These are phyloP conservation scores for Mayetiola destructor DNA, from an alignment of 2,888 invertebrate species.

Conservation along the genomic window DNA sequence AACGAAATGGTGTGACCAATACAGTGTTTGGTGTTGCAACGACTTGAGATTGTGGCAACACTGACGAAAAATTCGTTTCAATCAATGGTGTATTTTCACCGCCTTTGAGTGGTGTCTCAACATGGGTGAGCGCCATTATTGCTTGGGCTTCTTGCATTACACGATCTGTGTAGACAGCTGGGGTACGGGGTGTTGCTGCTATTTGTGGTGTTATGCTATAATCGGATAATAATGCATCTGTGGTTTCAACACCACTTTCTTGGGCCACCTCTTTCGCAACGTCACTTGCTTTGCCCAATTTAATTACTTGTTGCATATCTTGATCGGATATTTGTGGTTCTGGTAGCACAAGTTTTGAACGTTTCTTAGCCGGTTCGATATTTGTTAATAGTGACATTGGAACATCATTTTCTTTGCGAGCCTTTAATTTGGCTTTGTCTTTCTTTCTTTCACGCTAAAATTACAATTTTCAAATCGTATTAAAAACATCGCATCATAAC, in stretches of 20 bases:
- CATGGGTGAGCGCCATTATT: slow-evolving; percentile 94
- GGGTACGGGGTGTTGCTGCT: slow-evolving; percentile 69
- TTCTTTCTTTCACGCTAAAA: slow-evolving; percentile 64
- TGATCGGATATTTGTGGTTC: slow-evolving; percentile 92
- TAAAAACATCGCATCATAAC: slow-evolving; percentile 8
- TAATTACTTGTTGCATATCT: slow-evolving; percentile 71
- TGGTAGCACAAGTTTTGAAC: slow-evolving; percentile 91
- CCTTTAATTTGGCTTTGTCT: slow-evolving; percentile 89
- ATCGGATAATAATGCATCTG: slow-evolving; percentile 78
- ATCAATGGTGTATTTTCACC: slow-evolving; percentile 89
- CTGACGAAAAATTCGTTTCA: slow-evolving; percentile 75
- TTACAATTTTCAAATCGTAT: neutral
- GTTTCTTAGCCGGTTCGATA: slow-evolving; percentile 77
- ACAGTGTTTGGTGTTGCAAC: slow-evolving; percentile 84
- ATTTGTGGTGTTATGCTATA: slow-evolving; percentile 67
- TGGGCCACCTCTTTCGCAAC: slow-evolving; percentile 76
- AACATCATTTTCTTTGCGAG: slow-evolving; percentile 90
- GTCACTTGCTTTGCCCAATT: slow-evolving; percentile 80
- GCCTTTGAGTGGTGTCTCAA: slow-evolving; percentile 93
- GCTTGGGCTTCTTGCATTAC: slow-evolving; percentile 93
- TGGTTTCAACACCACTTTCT: slow-evolving; percentile 60
- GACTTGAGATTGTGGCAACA: slow-evolving; percentile 54
- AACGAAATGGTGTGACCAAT: slow-evolving; percentile 70
- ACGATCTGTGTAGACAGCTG: slow-evolving; percentile 67
- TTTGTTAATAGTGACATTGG: slow-evolving; percentile 77